A percentile compares a stretch with the other conserved stretches of the same genome.
phyloP scores from a whole-genome alignment of 2,113 vertebrate genomes.

The Lucifuga dentata region DNA sequence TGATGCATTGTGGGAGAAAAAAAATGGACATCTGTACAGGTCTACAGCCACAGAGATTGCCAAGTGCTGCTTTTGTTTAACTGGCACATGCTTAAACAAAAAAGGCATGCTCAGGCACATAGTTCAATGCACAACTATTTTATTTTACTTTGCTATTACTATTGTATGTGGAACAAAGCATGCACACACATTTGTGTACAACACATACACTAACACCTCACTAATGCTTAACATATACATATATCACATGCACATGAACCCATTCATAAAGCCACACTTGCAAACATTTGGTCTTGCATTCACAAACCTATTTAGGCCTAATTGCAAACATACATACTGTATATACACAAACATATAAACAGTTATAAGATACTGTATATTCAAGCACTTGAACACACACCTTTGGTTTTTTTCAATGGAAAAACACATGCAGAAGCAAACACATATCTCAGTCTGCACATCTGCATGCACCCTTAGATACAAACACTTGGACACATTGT shows the following conservation, averaged over 20 bases:
- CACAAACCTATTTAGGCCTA: not conserved
- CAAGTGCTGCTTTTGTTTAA: constrained; percentile 25
- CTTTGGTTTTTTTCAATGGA: constrained; percentile 9
- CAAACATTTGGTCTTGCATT: not conserved
- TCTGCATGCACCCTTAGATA: constrained; percentile 24
- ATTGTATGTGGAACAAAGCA: no score
- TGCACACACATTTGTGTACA: not conserved
- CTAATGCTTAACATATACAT: not conserved
- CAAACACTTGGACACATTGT: constrained; percentile 50
- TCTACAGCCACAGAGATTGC: constrained; percentile 22
- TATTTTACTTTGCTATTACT: no score
- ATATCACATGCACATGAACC: not conserved
- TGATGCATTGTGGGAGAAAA: constrained; percentile 52
- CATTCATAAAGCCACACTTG: no score
- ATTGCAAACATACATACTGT: not conserved
- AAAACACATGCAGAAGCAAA: constrained; percentile 4
- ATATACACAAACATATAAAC: not conserved
- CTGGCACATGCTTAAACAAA: not conserved
- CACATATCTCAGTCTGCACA: constrained; percentile 15
- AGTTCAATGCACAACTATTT: no score
- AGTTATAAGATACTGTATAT: not conserved
- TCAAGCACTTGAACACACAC: not conserved
- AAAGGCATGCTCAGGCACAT: not conserved
- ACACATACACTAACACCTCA: not conserved
- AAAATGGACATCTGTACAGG: constrained; percentile 19